Base-by-base conservation (phyloP, 2,888 invertebrate species). In the Myopa testacea region DNA sequence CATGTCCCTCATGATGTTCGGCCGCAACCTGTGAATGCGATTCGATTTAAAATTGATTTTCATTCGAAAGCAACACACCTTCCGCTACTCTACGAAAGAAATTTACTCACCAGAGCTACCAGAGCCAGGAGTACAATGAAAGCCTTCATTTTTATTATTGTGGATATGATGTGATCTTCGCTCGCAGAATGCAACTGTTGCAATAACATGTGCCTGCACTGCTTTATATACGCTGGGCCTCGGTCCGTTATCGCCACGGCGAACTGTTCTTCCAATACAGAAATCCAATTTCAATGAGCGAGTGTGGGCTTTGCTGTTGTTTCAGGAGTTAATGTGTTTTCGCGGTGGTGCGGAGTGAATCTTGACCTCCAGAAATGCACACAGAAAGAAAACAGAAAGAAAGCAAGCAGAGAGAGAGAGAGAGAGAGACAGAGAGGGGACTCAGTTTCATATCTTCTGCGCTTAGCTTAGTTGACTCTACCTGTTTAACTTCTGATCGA, bases 61-160 rank as follows among this genome's bases (percentile, higher is more conserved):
- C 10, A 55, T 16, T 12, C 5, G n/a, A 55, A 55, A n/a, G 2
- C 55, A 55, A 55, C 14, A 8, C 8, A 50, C 10, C 10, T 10
- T 50, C 50, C 50, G 14, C 50, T 14, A 14, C 14, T 8, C 8
- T 8, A 14, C 50, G 50, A 14, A 14, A 50, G 50, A 63, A 34
- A 63, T 10, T 7, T 50, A 78, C 80, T 82, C 80, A 84, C 84
- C 81, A 80, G 50, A 10, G 76, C 81, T 26, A 78, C 58, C 26
- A 84, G 76, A 68, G 79, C 80, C 76, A 82, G 80, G 71, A 83
- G 67, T 76, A 79, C 82, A 73, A 84, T 58, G 76, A 81, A 80
- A 70, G 82, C 63, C 80, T 84, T 84, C 85, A 85, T 85, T 70
- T 70, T 78, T 63, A 26, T 62, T 10, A 16, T 45, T 75, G 60